Base-by-base conservation (phyloP, 2,888 invertebrate species). In the Phanerotoma sp. region DNA sequence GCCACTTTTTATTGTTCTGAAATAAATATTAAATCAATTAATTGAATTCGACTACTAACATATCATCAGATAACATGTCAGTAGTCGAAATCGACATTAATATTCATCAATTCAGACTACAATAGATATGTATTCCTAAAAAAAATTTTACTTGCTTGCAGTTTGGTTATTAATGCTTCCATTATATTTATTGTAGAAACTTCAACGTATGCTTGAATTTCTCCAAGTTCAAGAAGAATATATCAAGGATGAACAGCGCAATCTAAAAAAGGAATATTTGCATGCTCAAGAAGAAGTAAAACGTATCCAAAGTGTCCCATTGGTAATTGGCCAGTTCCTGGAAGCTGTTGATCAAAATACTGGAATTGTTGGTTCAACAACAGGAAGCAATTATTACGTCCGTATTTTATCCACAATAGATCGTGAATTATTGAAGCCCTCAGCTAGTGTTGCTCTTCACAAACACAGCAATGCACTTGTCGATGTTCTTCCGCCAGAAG, bases 381-480 rank as follows among this genome's bases (percentile, higher is more conserved):
- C 98, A 32, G 97, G 99, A 25, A 99, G 98, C 1, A 99, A 99
- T 80, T 99, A 99, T 79, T 99, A 96, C 81, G 99, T 99, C 11
- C 86, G 98, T 15, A 99, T 99, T 73, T 80, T 99, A 55, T 98
- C 98, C 3, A 99, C 99, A 4, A 95, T 99, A 66, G 99, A 99
- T 77, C 83, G 98, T 11, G 99, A 99, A 78, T 79, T 99, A 56
- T 78, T 99, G 64, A 98, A 99, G 75, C 97, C 99, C 0, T 97
- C 97, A 1, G 96, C 98, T 11, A 97, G 96, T 63, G 99, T 99
- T 21, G 98, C 98, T 15, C 83, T 99, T 28, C 99, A 99, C 78
- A 99, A 99, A 77, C 98, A 99, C 79, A 97, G 97, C 71, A 99
- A 99, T 84, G 98, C 99, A n/a, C 81, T 99, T 54, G 99, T 99